Conservation (phyloP, 2,113 vertebrate species). For the Prionailurus viverrinus region DNA sequence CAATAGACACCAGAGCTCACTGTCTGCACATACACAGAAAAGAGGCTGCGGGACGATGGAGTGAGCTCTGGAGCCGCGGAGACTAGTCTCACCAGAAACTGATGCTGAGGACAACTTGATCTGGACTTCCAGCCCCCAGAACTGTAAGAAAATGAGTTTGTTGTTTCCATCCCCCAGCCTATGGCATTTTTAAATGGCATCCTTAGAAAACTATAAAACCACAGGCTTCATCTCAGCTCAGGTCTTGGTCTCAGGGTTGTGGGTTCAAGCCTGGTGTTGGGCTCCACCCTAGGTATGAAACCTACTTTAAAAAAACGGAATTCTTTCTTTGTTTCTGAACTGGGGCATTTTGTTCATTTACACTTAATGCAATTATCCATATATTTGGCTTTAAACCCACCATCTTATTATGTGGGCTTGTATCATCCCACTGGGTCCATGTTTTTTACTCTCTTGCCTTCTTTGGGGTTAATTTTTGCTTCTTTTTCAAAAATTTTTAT, state of each 20-base stretch:
- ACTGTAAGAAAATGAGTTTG: background rate
- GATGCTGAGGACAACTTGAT: background rate
- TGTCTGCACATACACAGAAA: background rate
- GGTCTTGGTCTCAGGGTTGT: too few species aligned
- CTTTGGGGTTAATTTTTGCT: background rate
- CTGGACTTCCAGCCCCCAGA: background rate
- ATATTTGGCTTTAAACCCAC: background rate
- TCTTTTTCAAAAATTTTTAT: too few species aligned
- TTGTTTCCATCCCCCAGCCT: background rate
- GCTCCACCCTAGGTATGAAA: too few species aligned
- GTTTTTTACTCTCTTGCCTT: background rate
- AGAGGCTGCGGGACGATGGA: background rate
- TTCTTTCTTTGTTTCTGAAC: background rate
- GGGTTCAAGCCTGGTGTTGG: too few species aligned
- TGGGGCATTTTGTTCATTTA: background rate
- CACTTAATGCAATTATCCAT: background rate
- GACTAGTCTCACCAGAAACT: background rate
- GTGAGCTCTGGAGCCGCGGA: background rate
- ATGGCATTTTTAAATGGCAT: background rate
- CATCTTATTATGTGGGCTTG: background rate
- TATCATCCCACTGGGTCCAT: background rate
- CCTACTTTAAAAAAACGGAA: background rate
- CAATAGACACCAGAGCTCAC: background rate
- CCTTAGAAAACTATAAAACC: background rate
- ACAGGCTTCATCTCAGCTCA: background rate